Evolutionary conservation across 2,888 invertebrate genomes (phyloP), one percentile per base, ranked within the genome.

Genomic region (Endotricha flammealis): DNA sequence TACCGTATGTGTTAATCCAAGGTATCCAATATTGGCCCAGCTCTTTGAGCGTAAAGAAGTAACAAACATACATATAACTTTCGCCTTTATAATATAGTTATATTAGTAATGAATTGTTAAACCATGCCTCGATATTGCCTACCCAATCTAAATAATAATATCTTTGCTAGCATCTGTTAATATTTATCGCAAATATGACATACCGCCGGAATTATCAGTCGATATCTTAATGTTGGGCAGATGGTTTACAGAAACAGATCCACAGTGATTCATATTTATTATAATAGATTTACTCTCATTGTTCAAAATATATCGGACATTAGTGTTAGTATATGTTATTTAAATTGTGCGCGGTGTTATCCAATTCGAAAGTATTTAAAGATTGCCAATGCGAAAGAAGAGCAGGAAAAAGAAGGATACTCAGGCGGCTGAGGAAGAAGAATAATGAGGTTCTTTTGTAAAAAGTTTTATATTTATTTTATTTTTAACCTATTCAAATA

Each of bases 351-450:
- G 72, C 69, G 44, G 71, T 83, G 82, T 73, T 86, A 62, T 77
- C 81, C 42, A 77, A 78, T 40, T 67, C 74, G 47, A 82, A 77
- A 53, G 56, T 73, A 33, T 82, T 82, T 46, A 85, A 85, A 53
- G 69, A 74, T 44, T 86, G 83, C 66, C 80, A 80, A 77, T 85
- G 85, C 85, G 85, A 83, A 78, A 77, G 83, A 82, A 69, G 76
- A 64, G 65, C 81, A 70, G 85, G 83, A 81, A 86, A 79, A 83
- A 83, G 82, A 47, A 73, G 85, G 47, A 57, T 85, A 33, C 50
- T 83, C 23, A 68, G 68, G 48, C 66, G 74, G 40, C 66, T 71
- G 36, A 62, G 61, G 50, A 80, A 61, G 50, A 80, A 64, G 46
- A 32, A 25, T 25, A 16, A 33, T 27, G 16, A 35, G 35, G 35